Conservation (phyloP, 2,113 vertebrate species). For the Nibea albiflora region DNA sequence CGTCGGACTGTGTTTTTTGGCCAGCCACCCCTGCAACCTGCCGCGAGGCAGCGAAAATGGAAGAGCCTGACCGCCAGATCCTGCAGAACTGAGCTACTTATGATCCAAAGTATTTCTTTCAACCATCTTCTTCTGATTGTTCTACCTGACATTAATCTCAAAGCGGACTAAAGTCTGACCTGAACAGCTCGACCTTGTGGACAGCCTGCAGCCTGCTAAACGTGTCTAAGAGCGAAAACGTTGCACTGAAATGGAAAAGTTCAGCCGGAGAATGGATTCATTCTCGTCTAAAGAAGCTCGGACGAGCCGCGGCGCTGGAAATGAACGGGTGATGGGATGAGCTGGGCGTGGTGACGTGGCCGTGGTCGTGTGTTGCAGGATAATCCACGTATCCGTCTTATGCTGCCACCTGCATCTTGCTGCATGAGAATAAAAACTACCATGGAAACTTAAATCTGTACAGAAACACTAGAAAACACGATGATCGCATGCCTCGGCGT, state of each 20-base stretch:
- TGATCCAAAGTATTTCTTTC: too few relatives aligned
- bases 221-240: background rate
- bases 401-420: conserved; percentile 65
- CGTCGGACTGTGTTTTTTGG: too few relatives aligned
- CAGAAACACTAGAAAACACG: conserved; percentile 25
- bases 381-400: conserved; percentile 4
- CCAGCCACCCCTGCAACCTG: too few relatives aligned
- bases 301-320: background rate
- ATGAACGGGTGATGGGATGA: conserved; percentile 24
- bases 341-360: background rate
- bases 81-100: too few relatives aligned
- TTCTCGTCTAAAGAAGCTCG: conserved; percentile 4
- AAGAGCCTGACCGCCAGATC: too few relatives aligned
- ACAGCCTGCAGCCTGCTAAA: background rate
- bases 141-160: background rate
- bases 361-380: conserved; percentile 12
- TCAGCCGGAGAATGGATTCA: conserved; percentile 14
- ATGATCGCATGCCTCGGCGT: conserved; percentile 44
- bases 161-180: too few relatives aligned
- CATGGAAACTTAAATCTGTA: conserved; percentile 13
- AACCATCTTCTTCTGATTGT: background rate
- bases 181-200: background rate
- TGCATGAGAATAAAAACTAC: conserved; percentile 16
- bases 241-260: conserved; percentile 22
- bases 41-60: too few relatives aligned